Percentiles rank a stretch among this genome's conserved stretches.
These are phyloP conservation scores for Kryptopterus vitreolus DNA, from an alignment of 2,797 vertebrate species.

Conservation along the genomic window DNA sequence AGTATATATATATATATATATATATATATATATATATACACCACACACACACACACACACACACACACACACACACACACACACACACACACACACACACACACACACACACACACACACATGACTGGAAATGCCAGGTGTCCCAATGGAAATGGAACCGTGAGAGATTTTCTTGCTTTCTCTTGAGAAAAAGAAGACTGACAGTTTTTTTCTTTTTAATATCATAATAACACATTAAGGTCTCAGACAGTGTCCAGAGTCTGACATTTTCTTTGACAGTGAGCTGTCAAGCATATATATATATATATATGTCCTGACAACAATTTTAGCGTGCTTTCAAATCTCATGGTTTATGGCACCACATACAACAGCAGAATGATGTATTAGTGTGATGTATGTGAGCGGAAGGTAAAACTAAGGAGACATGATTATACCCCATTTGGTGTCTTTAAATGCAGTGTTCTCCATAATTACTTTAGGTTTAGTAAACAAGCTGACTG, in stretches of 20 bases:
- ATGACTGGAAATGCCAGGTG: too few species aligned
- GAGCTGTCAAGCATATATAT: not conserved
- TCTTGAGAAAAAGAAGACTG: constrained; percentile 32
- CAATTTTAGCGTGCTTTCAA: not conserved
- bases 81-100: too few species aligned
- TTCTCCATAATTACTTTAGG: too few species aligned
- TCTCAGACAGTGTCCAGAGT: constrained; percentile 33
- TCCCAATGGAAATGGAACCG: constrained; percentile 36
- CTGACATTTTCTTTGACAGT: constrained; percentile 5
- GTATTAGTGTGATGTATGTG: not conserved
- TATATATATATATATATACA: too few species aligned
- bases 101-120: too few species aligned
- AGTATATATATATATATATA: too few species aligned
- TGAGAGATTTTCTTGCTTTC: constrained; percentile 25
- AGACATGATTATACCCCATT: too few species aligned
- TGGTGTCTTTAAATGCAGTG: too few species aligned
- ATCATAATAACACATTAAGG: constrained; percentile 44
- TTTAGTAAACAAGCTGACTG: too few species aligned
- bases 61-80: too few species aligned
- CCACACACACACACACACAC: too few species aligned
- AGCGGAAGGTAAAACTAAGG: not conserved
- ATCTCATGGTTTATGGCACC: not conserved
- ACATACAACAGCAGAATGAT: not conserved
- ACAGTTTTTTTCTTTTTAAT: constrained; percentile 42
- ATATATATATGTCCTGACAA: not conserved